Percentiles rank a stretch among this genome's conserved stretches.
phyloP scores from a whole-genome alignment of 2,888 invertebrate species.

The Entomobrya proxima region DNA sequence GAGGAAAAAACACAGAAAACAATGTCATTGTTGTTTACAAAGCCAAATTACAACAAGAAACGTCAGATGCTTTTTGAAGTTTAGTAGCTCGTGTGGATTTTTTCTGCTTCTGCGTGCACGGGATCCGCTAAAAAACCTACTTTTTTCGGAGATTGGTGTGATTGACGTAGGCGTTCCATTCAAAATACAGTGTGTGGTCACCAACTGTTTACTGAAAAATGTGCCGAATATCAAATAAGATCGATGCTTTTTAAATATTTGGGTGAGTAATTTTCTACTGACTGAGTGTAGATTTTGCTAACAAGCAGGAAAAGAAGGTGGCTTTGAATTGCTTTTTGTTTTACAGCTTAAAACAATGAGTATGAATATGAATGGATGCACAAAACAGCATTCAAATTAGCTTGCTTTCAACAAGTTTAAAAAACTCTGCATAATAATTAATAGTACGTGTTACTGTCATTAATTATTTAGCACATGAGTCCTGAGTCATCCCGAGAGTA shows the following conservation, averaged over 20 bases:
- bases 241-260: background rate
- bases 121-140: conserved; percentile 3
- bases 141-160: background rate
- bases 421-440: conserved; percentile 16
- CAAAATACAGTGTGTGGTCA: background rate
- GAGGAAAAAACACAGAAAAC: background rate
- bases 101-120: background rate
- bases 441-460: conserved; percentile 22
- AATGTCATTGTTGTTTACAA: conserved; percentile 9
- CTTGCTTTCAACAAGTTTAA: background rate
- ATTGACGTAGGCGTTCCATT: conserved; percentile 17
- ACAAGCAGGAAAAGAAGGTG: background rate
- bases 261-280: background rate
- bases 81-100: too few relatives aligned
- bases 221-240: background rate
- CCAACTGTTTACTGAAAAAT: conserved; percentile 11
- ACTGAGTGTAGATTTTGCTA: background rate
- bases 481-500: background rate
- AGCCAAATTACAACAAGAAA: background rate
- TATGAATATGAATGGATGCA: too few relatives aligned
- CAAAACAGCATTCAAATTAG: conserved; percentile 14
- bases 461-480: conserved; percentile 20
- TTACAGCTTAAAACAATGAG: too few relatives aligned
- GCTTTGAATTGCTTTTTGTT: too few relatives aligned
- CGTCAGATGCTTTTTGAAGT: conserved; percentile 7